Base-by-base conservation (phyloP, 2,797 vertebrate species). In the Danio albolineatus region DNA sequence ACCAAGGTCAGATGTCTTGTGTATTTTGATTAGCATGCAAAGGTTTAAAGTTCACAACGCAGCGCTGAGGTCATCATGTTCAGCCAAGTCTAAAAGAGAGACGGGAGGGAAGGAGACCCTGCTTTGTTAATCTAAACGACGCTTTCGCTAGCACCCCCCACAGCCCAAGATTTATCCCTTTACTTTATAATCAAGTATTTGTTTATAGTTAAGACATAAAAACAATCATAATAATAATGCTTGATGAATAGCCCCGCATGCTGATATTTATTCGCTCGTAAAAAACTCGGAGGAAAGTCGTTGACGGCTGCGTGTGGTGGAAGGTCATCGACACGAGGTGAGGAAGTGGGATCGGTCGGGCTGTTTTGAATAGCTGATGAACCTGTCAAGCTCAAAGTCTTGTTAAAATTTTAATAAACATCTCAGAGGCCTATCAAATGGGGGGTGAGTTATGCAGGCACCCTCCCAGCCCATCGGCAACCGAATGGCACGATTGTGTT, bases 361-460 rank as follows among this genome's bases (percentile, higher is more conserved):
- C 90, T 93, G 91, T 89, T 94, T 92, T 91, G 93, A 95, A 94
- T 92, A 90, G 91, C 90, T 92, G 94, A 95, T 92, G 93, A 95
- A 93, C 91, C 92, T 87, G 83, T 89, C 91, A 91, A 88, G 90
- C 89, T 88, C 80, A 87, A 90, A 91, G 84, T 86, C 91, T 87
- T 92, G 93, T 96, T 92, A 91, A 94, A 95, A 95, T 94, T 92
- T 90, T 94, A 95, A 96, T 96, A 95, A 94, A 93, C 89, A 94
- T 88, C 89, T 92, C 85, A 86, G 89, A 91, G 91, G 90, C 93
- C 91, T 91, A 92, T 93, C 90, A 94, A 92, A 91, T 92, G 88
- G 88, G 28, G 90, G 92, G 92, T 94, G 93, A 95, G 95, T 92
- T 93, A 93, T 92, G 93, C 93, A 85, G 90, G 73, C 89, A 90